Conservation (phyloP, 2,797 vertebrate genomes). For the Glossophaga mutica region DNA sequence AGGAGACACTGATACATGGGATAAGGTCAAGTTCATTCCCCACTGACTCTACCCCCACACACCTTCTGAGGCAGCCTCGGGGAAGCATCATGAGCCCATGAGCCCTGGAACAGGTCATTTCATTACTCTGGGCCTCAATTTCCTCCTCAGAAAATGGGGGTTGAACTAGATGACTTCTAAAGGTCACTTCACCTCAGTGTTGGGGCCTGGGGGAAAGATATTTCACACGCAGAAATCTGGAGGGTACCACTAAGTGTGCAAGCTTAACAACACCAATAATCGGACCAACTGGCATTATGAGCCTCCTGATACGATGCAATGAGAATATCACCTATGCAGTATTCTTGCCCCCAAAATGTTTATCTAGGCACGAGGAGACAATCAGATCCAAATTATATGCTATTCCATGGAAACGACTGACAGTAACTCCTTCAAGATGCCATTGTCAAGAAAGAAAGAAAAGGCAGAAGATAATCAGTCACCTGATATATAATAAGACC, state of each 20-base stretch:
- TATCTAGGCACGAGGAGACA: neutral
- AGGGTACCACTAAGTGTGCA: neutral
- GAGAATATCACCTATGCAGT: neutral
- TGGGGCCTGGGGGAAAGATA: neutral
- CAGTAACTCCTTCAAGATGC: neutral
- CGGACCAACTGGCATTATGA: neutral
- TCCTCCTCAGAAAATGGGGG: neutral
- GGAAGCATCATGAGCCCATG: neutral
- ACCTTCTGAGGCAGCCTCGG: neutral
- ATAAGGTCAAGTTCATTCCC: neutral
- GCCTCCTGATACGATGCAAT: neutral
- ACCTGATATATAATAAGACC: neutral
- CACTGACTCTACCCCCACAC: fast-evolving
- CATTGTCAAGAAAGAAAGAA: neutral
- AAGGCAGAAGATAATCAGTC: neutral
- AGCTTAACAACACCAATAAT: neutral
- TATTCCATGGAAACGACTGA: neutral
- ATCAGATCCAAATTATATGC: neutral
- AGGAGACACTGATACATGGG: no score
- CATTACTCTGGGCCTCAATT: neutral
- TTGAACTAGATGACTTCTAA: neutral
- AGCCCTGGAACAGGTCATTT: neutral
- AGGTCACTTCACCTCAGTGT: neutral
- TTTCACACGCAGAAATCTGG: neutral
- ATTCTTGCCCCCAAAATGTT: neutral